A percentile compares a stretch with the other conserved stretches of the same genome.
phyloP scores from a whole-genome alignment of 2,888 invertebrate species.

The Sabatieria punctata region DNA sequence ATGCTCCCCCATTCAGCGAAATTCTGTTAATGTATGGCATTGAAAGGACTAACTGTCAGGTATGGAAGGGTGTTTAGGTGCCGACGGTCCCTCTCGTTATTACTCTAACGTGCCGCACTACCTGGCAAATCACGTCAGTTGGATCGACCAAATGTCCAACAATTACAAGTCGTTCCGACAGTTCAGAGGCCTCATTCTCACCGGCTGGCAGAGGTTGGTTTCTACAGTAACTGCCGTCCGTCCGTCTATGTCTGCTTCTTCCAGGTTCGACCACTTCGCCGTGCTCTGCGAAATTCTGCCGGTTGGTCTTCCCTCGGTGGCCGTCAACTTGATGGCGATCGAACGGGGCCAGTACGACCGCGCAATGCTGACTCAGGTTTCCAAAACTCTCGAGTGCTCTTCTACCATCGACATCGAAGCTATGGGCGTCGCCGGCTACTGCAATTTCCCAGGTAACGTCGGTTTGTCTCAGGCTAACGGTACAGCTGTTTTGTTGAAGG shows the following conservation, averaged over 20 bases:
- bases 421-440: conserved; percentile 5
- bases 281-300: conserved; percentile 39
- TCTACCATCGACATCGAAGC: conserved; percentile 4
- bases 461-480: too few species aligned
- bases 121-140: conserved; percentile 36
- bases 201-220: conserved; percentile 38
- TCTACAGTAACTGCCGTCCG: too few species aligned
- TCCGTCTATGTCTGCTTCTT: too few species aligned
- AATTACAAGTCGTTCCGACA: conserved; percentile 24
- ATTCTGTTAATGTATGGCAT: too few species aligned
- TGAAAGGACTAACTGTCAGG: too few species aligned
- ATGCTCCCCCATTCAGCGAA: too few species aligned
- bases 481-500: not conserved
- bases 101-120: conserved; percentile 37
- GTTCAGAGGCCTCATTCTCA: conserved; percentile 34
- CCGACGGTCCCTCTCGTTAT: conserved; percentile 36
- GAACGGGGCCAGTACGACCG: conserved; percentile 1
- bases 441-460: conserved; percentile 9
- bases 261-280: conserved; percentile 36
- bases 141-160: conserved; percentile 31
- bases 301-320: conserved; percentile 25
- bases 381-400: not conserved
- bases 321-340: conserved; percentile 14
- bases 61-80: too few species aligned
- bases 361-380: not conserved